These are phyloP conservation scores for Acropternis orthonyx DNA, from an alignment of 2,797 vertebrate genomes.

Conservation along the genomic window DNA sequence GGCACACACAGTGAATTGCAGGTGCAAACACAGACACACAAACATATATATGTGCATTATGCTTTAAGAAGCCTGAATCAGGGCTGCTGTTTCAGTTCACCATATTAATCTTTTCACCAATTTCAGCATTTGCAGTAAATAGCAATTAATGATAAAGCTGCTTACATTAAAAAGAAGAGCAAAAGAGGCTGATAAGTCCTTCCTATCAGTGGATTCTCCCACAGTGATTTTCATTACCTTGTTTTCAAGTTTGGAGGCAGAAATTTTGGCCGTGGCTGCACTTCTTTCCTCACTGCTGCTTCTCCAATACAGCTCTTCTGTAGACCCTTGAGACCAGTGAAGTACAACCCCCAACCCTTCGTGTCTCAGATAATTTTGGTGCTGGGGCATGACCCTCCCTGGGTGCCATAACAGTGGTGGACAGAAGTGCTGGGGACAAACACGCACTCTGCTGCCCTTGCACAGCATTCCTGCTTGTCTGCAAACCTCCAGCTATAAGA, in stretches of 20 bases:
- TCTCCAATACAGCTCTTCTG: not conserved
- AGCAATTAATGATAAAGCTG: slow-evolving; percentile 31
- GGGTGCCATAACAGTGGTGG: not conserved
- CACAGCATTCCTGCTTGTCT: not conserved
- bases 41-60: accelerated
- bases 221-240: not conserved
- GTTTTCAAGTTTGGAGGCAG: not conserved
- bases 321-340: not conserved
- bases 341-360: not conserved
- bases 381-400: not conserved
- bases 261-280: not conserved
- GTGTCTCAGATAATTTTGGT: not conserved
- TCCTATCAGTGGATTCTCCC: not conserved
- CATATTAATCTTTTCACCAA: not conserved
- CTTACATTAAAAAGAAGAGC: not conserved
- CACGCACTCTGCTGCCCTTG: not conserved
- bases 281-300: not conserved
- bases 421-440: not conserved
- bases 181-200: not conserved
- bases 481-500: not conserved
- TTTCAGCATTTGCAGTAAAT: slow-evolving; percentile 6
- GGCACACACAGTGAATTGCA: not conserved
- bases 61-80: not conserved
- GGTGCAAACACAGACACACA: accelerated
- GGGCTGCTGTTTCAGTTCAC: not conserved